Evolutionary conservation across 2,797 vertebrate species (phyloP), one percentile per base, ranked within the genome.

Genomic region (Pantherophis alleghaniensis): DNA sequence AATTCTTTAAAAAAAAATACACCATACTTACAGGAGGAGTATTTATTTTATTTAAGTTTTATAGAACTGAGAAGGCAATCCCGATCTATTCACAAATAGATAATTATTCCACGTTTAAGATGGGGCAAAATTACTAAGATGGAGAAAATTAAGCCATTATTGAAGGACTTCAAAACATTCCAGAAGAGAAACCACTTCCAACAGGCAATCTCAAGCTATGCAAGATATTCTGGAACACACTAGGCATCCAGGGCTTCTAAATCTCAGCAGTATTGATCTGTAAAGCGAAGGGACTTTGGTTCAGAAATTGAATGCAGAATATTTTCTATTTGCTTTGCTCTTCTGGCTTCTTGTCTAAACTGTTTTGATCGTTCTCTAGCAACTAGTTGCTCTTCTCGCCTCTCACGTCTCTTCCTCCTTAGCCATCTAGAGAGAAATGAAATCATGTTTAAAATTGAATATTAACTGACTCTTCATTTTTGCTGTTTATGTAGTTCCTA

Each of bases 381-480:
- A 28, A 97, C 98, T 79, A 98, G 98, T 94, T 99, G 98, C 96
- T 99, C 98, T 0, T 96, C 97, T 18, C 97, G 96, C 97, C 99
- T 99, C 95, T 99, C 99, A 3, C 96, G 97, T 87, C 97, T 98
- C 96, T 99, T 99, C 91, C 96, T 97, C 96, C 96, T 98, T 91
- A 99, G 97, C 99, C 99, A 99, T 91, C 99, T 99, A 97, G 93
- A 90, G 87, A 97, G 32, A 95, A 1, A 96, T 20, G 37, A 96
- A 66, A 92, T 61, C 74, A 74, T n/a, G 74, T n/a, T 87, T 87
- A 57, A 93, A 93, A 61, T 37, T 47, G 53, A 22, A 92, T 86
- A 42, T 61, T 13, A 42, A 89, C 11, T 7, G 3, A 89, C 22
- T 10, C 32, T 61, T 60, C 22, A 60, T 24, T 60, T 42, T 79